Percentiles rank a stretch among this genome's conserved stretches.
Conservation (phyloP, 2,888 invertebrate species). For the Belgica antarctica region DNA sequence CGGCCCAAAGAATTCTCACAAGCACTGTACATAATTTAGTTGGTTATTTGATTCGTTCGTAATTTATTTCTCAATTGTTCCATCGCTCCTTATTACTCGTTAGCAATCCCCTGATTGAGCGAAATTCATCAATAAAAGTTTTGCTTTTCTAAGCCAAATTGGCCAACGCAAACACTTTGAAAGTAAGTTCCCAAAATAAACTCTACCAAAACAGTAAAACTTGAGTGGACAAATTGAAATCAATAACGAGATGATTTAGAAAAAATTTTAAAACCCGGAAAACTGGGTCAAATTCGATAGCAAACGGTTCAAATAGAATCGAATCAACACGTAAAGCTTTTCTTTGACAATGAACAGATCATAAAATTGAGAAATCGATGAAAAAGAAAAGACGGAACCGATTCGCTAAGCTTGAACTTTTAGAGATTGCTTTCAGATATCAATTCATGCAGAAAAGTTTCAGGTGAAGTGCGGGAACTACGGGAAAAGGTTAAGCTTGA, state of each 20-base stretch:
- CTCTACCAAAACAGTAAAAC: neutral
- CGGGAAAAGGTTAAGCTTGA: no score
- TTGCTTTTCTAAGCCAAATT: neutral
- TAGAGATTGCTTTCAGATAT: no score
- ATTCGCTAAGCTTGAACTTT: neutral
- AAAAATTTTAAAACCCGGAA: neutral
- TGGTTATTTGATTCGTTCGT: no score
- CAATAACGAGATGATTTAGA: neutral
- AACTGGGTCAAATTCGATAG: neutral
- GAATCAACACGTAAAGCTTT: neutral
- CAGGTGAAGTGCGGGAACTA: no score
- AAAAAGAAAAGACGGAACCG: neutral
- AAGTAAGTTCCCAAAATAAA: neutral
- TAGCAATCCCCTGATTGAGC: neutral
- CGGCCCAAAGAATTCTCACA: no score
- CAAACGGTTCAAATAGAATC: neutral
- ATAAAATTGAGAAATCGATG: conserved; percentile 3
- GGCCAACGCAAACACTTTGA: conserved; percentile 4
- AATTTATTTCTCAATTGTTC: neutral
- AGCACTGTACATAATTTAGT: no score
- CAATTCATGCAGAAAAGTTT: no score
- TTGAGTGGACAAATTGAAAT: conserved; percentile 8
- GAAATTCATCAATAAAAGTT: neutral
- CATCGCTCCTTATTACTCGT: neutral
- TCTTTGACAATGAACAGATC: conserved; percentile 25